These are phyloP conservation scores for Drosophila histrio DNA, from an alignment of 2,888 invertebrate species.

Conservation along the genomic window DNA sequence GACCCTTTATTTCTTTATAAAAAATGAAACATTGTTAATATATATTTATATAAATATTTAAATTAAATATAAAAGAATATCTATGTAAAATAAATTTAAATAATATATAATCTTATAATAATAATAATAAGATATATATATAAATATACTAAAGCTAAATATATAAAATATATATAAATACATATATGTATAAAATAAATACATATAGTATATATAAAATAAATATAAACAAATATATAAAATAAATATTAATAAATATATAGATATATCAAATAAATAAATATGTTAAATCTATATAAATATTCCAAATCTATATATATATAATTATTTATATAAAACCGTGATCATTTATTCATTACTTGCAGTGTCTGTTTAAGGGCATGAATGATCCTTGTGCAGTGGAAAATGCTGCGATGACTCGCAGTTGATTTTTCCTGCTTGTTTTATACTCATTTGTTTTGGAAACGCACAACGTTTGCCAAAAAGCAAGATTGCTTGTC, in stretches of 20 bases:
- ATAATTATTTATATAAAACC: not conserved
- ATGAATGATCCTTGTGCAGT: not conserved
- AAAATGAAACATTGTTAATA: not conserved
- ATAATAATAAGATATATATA: too few relatives aligned
- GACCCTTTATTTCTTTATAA: too few relatives aligned
- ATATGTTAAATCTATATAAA: not conserved
- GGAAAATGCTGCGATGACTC: not conserved
- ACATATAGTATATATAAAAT: too few relatives aligned
- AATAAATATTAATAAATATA: too few relatives aligned
- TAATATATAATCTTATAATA: too few relatives aligned
- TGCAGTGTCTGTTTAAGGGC: not conserved
- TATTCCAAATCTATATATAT: not conserved
- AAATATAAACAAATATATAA: too few relatives aligned
- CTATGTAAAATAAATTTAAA: too few relatives aligned
- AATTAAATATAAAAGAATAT: not conserved
- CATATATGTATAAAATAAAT: too few relatives aligned
- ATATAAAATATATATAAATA: too few relatives aligned
- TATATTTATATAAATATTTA: not conserved
- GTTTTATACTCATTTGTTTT: conserved; percentile 57
- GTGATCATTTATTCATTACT: not conserved
- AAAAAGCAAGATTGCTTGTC: conserved; percentile 55
- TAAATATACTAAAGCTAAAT: too few relatives aligned
- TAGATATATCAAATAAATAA: too few relatives aligned
- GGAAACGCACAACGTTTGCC: conserved; percentile 57
- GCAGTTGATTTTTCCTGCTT: conserved; percentile 1